These are phyloP conservation scores for Eolophus roseicapilla DNA, from an alignment of 2,113 vertebrate genomes.

Conservation along the genomic window DNA sequence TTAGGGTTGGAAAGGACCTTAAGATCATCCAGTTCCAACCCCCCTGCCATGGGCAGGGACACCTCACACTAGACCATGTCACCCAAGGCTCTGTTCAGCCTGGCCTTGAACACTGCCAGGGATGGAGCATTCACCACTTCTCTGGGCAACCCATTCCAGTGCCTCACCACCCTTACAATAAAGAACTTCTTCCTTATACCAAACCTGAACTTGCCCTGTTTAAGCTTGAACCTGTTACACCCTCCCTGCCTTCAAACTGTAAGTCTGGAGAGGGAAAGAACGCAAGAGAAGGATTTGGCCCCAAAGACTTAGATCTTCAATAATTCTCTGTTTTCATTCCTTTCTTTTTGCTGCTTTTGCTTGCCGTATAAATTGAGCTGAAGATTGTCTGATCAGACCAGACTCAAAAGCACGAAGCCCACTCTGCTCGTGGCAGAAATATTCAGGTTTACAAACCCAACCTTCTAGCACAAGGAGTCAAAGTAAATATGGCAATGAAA, in stretches of 20 bases:
- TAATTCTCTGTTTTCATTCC: neutral
- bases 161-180: neutral
- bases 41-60: neutral
- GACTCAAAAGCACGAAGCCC: neutral
- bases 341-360: neutral
- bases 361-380: neutral
- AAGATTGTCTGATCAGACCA: neutral
- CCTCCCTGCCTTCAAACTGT: neutral
- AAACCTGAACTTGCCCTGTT: neutral
- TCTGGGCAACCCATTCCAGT: neutral
- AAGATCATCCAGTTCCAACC: neutral
- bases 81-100: neutral
- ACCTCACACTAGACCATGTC: neutral
- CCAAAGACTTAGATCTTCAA: neutral
- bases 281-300: neutral
- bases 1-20: neutral
- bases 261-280: neutral
- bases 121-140: neutral
- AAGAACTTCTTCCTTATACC: neutral
- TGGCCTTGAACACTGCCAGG: neutral
- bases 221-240: neutral
- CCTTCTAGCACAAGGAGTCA: neutral
- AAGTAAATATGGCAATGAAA: neutral
- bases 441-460: neutral
- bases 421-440: neutral